Base-by-base conservation (phyloP, 2,888 invertebrate genomes). In the Lapara coniferarum region DNA sequence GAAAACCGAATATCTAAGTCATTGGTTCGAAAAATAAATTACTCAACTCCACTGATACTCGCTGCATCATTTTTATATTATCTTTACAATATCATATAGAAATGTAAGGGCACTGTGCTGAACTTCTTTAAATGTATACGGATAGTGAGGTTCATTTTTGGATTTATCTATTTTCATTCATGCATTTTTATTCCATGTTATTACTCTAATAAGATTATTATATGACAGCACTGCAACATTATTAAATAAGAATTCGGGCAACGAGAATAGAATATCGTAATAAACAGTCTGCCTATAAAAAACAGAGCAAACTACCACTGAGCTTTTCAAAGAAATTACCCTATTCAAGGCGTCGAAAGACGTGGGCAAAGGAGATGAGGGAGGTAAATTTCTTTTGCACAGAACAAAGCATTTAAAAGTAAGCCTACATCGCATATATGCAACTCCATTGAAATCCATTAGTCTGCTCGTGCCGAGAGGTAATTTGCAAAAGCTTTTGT, bases 371-470 rank as follows among this genome's bases (percentile, higher is more conserved):
- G 87, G 63, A 63, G 63, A 89, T 84, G 84, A 82, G 83, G 78
- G 85, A 86, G 82, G 85, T 80, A 87, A 89, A 89, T 89, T 90
- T 90, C 89, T 89, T 91, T 90, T 85, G 77, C 85, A 75, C 78
- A 85, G 89, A 90, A 91, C 90, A 91, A 92, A 90, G 89, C 86
- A 84, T 89, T 91, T 86, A 86, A 89, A 87, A 86, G 81, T 86
- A 85, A 86, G 88, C 89, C 86, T 86, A 86, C 87, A 85, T 82
- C 80, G 78, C 87, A 86, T 87, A 88, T 85, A 87, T 90, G 91
- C 88, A 89, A 82, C 89, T 87, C 87, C 85, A 88, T 89, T 91
- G 87, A 89, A 91, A 92, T 87, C 91, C 92, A 92, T 92, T 92
- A 91, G 88, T 85, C 82, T 84, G 79, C 81, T 85, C 80, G 81